A percentile compares a stretch with the other conserved stretches of the same genome.
Evolutionary conservation across 1,140 invertebrate species (phyloP).

Genomic region (Eueides isabella): DNA sequence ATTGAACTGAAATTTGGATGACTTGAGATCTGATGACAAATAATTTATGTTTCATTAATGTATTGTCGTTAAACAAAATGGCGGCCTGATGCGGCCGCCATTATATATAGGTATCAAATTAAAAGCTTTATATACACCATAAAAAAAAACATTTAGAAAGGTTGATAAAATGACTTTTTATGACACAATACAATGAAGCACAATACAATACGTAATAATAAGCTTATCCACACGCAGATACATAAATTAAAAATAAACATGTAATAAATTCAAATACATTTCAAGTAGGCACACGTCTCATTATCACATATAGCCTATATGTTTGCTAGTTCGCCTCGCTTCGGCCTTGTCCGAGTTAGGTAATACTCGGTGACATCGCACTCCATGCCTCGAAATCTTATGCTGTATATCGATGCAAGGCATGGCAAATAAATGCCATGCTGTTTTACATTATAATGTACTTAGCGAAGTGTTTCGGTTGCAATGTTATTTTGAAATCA

Average conservation of each 20-base stretch:
- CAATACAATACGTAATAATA: too few relatives aligned
- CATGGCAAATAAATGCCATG: neutral
- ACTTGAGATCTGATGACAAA: too few relatives aligned
- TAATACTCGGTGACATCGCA: slow-evolving; percentile 29
- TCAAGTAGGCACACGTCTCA: slow-evolving; percentile 11
- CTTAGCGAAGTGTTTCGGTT: neutral
- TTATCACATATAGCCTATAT: slow-evolving; percentile 21
- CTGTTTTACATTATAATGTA: neutral
- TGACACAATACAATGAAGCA: neutral
- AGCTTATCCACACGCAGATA: neutral
- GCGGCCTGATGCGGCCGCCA: too few relatives aligned
- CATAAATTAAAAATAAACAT: neutral
- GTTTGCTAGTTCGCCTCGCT: slow-evolving; percentile 14
- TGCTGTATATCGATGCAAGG: neutral
- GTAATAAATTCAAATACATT: neutral
- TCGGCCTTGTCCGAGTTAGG: slow-evolving; percentile 34
- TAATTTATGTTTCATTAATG: too few relatives aligned
- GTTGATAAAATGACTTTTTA: too few relatives aligned
- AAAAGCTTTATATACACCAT: too few relatives aligned
- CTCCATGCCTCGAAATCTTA: slow-evolving; percentile 10
- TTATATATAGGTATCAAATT: too few relatives aligned
- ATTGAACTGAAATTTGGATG: too few relatives aligned
- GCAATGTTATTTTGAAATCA: neutral
- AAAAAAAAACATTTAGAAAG: too few relatives aligned
- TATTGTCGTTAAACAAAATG: too few relatives aligned